phyloP scores from a whole-genome alignment of 2,888 invertebrate species.

The Melieria omissa region DNA sequence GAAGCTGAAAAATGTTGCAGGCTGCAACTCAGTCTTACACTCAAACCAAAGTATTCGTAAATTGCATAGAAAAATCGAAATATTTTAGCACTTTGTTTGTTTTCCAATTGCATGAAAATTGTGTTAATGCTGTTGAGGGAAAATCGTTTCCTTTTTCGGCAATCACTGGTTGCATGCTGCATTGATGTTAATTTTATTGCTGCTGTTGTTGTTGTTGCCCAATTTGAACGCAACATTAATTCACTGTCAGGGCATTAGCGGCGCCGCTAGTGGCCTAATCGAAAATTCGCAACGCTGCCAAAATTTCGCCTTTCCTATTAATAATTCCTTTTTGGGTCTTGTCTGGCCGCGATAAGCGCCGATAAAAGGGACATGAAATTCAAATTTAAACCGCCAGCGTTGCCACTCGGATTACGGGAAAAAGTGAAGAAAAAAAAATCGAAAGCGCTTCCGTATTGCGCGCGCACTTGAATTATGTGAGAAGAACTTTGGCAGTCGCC shows the following conservation, averaged over 20 bases:
- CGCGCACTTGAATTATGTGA: conserved; percentile 25
- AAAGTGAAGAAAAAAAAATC: conserved; percentile 15
- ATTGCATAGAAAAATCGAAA: too few species aligned
- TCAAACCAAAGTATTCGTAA: too few species aligned
- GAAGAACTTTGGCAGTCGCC: conserved; percentile 5
- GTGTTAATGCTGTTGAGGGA: too few species aligned
- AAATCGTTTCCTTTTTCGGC: too few species aligned
- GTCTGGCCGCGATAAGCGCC: conserved; percentile 40
- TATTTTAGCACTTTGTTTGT: too few species aligned
- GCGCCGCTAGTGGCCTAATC: conserved; percentile 1
- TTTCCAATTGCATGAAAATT: too few species aligned
- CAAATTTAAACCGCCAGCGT: conserved; percentile 52
- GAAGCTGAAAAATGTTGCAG: too few species aligned
- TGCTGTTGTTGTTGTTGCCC: background rate
- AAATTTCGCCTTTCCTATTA: conserved; percentile 32
- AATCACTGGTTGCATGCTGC: too few species aligned
- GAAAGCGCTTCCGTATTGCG: conserved; percentile 57
- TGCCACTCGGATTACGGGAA: conserved; percentile 16
- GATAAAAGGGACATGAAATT: conserved; percentile 63
- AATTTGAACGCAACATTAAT: conserved; percentile 23
- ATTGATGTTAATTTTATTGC: too few species aligned
- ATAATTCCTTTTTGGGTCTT: conserved; percentile 39
- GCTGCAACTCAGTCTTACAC: too few species aligned
- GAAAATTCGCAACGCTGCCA: conserved; percentile 2
- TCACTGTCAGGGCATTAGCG: background rate